Evolutionary conservation across 2,797 vertebrate genomes (phyloP), one percentile per base, ranked within the genome.

Genomic region (Holocentrus rufus): DNA sequence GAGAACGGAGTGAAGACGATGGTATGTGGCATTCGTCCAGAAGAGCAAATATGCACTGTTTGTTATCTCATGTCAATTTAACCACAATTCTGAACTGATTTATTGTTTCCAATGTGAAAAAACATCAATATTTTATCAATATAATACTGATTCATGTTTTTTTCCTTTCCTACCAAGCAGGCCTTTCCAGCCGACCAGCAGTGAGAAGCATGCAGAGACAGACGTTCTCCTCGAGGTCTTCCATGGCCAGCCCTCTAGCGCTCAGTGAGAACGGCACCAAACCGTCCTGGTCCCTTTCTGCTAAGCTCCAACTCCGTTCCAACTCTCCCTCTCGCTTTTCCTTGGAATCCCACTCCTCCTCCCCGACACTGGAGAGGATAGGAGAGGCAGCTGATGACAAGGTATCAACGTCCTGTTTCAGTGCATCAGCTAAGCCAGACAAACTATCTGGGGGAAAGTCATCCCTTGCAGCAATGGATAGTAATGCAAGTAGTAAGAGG

Each of bases 171-270:
- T 50, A 25, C 20, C 67, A 70, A 96, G 95, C 94, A 91, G 98
- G 97, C 17, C 95, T 99, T 82, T 98, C 96, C 0, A 94, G 94
- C 3, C 95, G 97, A 5, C 95, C 96, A 0, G 96, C 96, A 7
- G 97, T 99, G 62, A 92, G 97, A 83, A 97, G 97, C 5, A 97
- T 99, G 73, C 98, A 99, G 30, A 95, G 97, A 44, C 98, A 98
- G 89, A 98, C 96, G 27, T 91, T 96, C 86, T 96, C 97, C 0
- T 96, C 96, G 0, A 91, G 97, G 68, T 97, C 97, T 5, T 98
- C 97, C 42, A 95, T 99, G 61, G 97, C 97, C 81, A 99, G 98
- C 84, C 98, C 98, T 0, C 90, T 99, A 81, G 95, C 95, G 1
- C 92, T 94, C 68, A 96, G 93, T 42, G 98, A 99, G 78, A 98